Conservation (phyloP, 2,797 vertebrate species). For the Nyctibius grandis region DNA sequence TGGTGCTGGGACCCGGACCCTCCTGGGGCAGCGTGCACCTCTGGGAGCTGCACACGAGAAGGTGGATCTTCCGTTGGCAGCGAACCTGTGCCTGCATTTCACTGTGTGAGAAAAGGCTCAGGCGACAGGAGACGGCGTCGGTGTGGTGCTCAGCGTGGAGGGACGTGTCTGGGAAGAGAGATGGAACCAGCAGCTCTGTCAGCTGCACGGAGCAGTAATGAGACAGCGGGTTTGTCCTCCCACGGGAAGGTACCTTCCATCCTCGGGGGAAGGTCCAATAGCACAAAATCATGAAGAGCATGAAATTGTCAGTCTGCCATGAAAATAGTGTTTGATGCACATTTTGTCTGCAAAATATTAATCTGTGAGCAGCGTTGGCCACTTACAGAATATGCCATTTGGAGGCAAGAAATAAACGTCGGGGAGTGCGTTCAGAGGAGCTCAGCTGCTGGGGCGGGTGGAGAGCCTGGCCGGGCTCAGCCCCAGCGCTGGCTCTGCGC, state of each 20-base stretch:
- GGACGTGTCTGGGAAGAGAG: neutral
- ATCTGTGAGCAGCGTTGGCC: neutral
- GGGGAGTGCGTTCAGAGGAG: neutral
- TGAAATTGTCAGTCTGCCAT: neutral
- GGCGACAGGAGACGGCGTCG: neutral
- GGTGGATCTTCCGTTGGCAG: neutral
- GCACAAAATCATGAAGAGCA: neutral
- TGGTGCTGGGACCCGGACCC: neutral
- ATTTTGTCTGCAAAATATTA: neutral
- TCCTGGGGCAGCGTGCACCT: neutral
- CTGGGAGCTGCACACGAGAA: neutral
- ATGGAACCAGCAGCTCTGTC: neutral
- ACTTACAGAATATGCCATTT: neutral
- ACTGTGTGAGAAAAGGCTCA: neutral
- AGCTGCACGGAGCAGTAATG: neutral
- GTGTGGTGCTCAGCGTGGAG: neutral
- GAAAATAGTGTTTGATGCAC: neutral
- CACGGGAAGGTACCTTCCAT: neutral
- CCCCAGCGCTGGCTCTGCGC: neutral
- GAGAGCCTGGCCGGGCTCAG: neutral
- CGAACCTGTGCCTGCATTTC: neutral
- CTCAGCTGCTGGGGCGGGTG: neutral
- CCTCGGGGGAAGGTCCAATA: neutral
- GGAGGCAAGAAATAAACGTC: neutral
- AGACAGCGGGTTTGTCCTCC: slow-evolving; percentile 17